Percentiles rank a stretch among this genome's conserved stretches.
Conservation (phyloP, 2,113 vertebrate genomes). For the Urocynchramus pylzowi region DNA sequence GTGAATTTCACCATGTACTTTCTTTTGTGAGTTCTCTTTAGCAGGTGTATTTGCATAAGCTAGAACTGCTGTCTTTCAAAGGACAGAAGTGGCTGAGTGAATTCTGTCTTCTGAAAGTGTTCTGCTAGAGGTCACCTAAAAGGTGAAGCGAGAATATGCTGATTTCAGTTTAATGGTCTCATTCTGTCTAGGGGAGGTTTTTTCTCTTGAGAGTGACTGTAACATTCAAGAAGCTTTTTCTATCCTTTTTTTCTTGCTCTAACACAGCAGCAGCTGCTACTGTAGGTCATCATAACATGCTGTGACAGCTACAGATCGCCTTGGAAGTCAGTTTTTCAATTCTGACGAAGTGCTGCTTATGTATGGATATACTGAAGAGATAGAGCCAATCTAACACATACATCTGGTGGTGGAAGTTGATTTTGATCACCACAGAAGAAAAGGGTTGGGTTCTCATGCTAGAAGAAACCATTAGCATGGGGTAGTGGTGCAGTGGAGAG, state of each 20-base stretch:
- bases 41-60: not conserved
- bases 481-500: not conserved
- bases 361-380: not conserved
- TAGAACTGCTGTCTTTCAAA: not conserved
- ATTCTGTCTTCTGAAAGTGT: not conserved
- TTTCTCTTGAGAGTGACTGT: not conserved
- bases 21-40: not conserved
- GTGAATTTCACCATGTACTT: not conserved
- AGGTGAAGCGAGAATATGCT: not conserved
- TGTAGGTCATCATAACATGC: not conserved
- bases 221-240: not conserved
- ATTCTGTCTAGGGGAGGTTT: not conserved
- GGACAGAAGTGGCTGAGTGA: not conserved
- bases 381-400: not conserved
- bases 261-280: not conserved
- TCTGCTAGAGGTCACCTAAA: not conserved
- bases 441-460: accelerated
- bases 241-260: not conserved
- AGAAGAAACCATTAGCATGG: not conserved
- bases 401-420: not conserved
- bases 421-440: not conserved
- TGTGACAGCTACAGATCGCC: not conserved
- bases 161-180: not conserved
- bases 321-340: not conserved
- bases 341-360: not conserved